Base-by-base conservation (phyloP, 2,113 vertebrate genomes). In the Paraplagusia blochii region DNA sequence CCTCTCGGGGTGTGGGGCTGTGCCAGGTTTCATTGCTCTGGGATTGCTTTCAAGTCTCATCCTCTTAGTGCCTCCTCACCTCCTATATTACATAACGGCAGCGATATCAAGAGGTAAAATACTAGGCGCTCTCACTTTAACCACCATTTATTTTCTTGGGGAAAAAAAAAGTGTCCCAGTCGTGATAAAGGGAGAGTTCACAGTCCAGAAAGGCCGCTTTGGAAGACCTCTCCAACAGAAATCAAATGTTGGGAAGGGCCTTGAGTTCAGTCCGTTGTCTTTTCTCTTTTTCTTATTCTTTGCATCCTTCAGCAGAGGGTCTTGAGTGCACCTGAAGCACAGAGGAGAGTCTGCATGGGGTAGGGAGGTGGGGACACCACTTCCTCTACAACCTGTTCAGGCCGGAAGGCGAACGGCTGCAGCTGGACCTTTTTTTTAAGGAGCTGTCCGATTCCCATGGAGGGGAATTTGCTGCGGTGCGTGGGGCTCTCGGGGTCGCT, bases 321-420 rank as follows among this genome's bases (percentile, higher is more conserved):
- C 69, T 92, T 91, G 38, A 92, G 87, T 15, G 90, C 90, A 22
- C 90, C 89, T 19, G 89, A 86, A 35, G 89, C 79, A 44, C 89
- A 91, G 49, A 90, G 80, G 40, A 89, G 83, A 11, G 89, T 91
- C 74, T 92, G 88, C 90, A 92, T 90, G 48, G 89, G 90, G 76
- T 89, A 90, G 0, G 91, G 87, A 9, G 87, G 88, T 0, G 88
- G 88, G 0, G 89, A 86, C 58, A 90, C 88, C 13, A 88, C 76
- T 39, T 90, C 80, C 48, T 90, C 89, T 0, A 88, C 18, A 0
- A 86, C 85, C 11, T 85, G 86, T 10, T 90, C 89, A 0, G 88
- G 78, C 6, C 80, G 82, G 63, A 90, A 87, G n/a, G 49, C 65
- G 58, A 91, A 90, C 0, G 87, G 88, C 50, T 80, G 83, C 50